Evolutionary conservation across 2,797 vertebrate genomes (phyloP), one percentile per base, ranked within the genome.

Genomic region (Pyrocephalus nanus): DNA sequence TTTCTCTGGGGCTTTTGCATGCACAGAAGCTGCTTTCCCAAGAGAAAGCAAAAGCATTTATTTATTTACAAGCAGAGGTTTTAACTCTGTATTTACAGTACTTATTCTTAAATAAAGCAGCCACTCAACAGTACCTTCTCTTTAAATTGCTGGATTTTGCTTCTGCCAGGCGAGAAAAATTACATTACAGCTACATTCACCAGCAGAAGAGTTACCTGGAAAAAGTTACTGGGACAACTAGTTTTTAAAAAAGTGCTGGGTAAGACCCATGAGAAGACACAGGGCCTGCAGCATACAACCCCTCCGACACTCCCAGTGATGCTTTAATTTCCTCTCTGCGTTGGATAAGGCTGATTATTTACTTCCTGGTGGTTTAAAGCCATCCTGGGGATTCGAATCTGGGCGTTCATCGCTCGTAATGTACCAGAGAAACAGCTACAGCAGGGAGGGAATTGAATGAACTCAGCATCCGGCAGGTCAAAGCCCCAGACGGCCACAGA

Each of bases 261-360:
- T 1, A 17, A 47, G 16, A 47, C 22, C 43, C 22, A 32, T 2
- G 19, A 21, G 57, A 57, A 83, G 61, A 26, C 6, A 23, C 25
- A 34, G 58, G 62, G 77, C 64, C 66, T 14, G 55, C 1, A 61
- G 92, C 53, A 67, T 90, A 93, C 3, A 2, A 26, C 42, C 69
- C 60, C 65, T 26, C 53, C 0, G 0, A 38, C 58, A 29, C 30
- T 61, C 50, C 64, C 75, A 75, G 65, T 5, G 0, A 70, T 2
- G 65, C 73, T 64, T 77, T 83, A 10, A 23, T 84, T 92, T 86
- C 70, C 73, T 64, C 40, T 64, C 57, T 34, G 73, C 86, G 58
- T 43, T 30, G 48, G 40, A 21, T 30, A 48, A 45, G n/a, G 61
- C n/a, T 36, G 26, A 6, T 14, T 12, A 9, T 29, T 81, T 29